Conservation (phyloP, 2,113 vertebrate genomes). For the Entelurus aequoreus region DNA sequence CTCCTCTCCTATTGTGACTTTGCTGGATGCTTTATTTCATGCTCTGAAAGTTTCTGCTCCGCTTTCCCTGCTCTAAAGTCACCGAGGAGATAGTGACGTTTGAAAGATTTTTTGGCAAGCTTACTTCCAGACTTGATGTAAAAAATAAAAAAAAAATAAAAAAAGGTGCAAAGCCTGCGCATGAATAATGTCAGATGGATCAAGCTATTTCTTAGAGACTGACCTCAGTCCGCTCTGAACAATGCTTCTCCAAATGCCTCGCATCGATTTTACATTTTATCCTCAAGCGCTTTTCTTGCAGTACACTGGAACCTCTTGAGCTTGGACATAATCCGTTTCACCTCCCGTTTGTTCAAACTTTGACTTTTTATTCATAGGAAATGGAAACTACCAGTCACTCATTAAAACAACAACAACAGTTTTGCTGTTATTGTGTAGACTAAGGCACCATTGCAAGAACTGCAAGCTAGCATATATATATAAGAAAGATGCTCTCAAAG, state of each 20-base stretch:
- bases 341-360: no score
- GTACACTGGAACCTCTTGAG: no score
- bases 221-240: conserved; percentile 30
- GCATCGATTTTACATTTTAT: conserved; percentile 31
- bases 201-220: conserved; percentile 26
- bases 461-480: no score
- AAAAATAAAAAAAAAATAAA: background rate
- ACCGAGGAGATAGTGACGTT: conserved; percentile 21
- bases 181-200: conserved; percentile 30
- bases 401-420: no score
- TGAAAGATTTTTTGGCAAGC: conserved; percentile 16
- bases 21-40: conserved; percentile 29
- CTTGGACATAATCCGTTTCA: no score
- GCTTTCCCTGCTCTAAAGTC: conserved; percentile 14
- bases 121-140: conserved; percentile 11
- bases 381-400: no score
- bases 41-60: no score
- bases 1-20: conserved; percentile 23
- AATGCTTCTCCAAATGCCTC: conserved; percentile 19
- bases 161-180: conserved; percentile 21
- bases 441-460: no score
- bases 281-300: background rate
- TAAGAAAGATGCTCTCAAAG: no score
- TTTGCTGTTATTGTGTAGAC: no score
- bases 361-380: no score